Conservation (phyloP, 2,888 invertebrate species). For the Leptinotarsa haldemani region DNA sequence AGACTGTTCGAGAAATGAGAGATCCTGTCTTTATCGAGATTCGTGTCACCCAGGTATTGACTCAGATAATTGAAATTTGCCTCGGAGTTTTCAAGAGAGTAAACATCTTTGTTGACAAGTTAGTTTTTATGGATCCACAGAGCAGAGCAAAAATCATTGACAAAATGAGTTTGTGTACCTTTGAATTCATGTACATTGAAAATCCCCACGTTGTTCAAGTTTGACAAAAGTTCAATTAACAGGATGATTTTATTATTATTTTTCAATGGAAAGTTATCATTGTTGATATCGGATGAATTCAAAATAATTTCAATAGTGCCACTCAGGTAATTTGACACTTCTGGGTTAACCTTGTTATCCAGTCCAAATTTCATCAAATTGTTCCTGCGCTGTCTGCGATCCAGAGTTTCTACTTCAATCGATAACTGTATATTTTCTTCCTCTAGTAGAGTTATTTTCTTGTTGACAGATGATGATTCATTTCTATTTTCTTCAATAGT, state of each 20-base stretch:
- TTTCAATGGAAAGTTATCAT: background rate
- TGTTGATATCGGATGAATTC: background rate
- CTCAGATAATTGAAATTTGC: background rate
- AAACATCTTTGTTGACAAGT: background rate
- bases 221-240: background rate
- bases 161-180: background rate
- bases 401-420: background rate
- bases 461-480: background rate
- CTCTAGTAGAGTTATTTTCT: background rate
- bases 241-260: background rate
- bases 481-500: background rate
- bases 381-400: background rate
- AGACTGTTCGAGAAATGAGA: background rate
- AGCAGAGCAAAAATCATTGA: background rate
- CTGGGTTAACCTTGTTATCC: background rate
- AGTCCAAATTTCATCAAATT: background rate
- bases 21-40: background rate
- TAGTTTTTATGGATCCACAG: too few relatives aligned
- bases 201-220: background rate
- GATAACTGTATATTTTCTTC: background rate
- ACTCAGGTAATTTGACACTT: background rate
- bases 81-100: background rate
- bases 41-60: background rate
- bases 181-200: background rate
- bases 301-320: background rate